Evolutionary conservation across 2,113 vertebrate genomes (phyloP), one percentile per base, ranked within the genome.

Genomic region (Sander vitreus): DNA sequence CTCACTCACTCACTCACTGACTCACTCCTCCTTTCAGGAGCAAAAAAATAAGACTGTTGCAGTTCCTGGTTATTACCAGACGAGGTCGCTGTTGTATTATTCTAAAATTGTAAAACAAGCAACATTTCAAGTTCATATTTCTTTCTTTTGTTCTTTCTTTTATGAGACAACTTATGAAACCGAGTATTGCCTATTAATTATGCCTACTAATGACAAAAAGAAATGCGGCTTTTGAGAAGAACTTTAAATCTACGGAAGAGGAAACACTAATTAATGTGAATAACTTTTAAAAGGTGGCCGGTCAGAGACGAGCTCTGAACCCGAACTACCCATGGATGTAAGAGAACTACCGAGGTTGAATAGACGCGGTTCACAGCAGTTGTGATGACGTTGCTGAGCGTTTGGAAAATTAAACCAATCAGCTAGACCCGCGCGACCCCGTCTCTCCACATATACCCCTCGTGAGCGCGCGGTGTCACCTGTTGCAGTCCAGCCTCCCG

Each of bases 391-490:
- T 30, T 6, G 53, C 48, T 18, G 47, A 59, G 23, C 43, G 2
- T 71, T n/a, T 19, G 5, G 19, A 2, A 58, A 8, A n/a, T 1
- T 21, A 5, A 74, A 43, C 73, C 77, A 67, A 75, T 85, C 80
- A 63, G 76, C 16, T 11, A 23, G 15, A 11, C 27, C 3, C 39
- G 81, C 83, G 82, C 85, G 81, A 1, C n/a, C 82, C 69, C 64
- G 57, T 19, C 69, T 2, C 11, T 0, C 12, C 4, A 19, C 47
- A 2, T 6, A 2, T 6, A 0, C 23, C 27, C 15, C 19, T 39
- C 54, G 73, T 6, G 86, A 55, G 58, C 90, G 90, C 90, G 88
- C 91, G 25, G 18, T 76, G 90, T 89, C 90, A 92, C 88, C 91
- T 93, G 91, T 91, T 70, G 65, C 81, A 14, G 68, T 63, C 9